phyloP scores from a whole-genome alignment of 2,113 vertebrate genomes.

The Onychostruthus taczanowskii region DNA sequence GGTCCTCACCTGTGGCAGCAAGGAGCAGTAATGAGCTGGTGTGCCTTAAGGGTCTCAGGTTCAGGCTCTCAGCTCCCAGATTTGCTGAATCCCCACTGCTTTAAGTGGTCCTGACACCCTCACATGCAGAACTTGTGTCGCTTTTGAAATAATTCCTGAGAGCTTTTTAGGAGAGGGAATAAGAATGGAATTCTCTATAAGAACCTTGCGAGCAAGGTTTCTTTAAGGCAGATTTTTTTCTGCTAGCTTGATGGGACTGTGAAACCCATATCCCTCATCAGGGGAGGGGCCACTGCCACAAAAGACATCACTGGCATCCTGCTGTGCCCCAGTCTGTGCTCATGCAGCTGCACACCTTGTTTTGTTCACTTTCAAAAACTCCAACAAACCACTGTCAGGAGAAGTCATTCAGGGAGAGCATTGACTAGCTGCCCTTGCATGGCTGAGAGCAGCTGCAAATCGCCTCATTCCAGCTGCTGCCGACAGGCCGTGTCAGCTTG shows the following conservation, averaged over 20 bases:
- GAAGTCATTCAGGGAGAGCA: neutral
- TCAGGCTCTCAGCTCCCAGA: neutral
- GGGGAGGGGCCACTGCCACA: rapidly evolving
- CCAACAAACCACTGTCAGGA: neutral
- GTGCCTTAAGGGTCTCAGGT: neutral
- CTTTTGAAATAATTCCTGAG: neutral
- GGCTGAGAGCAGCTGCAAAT: neutral
- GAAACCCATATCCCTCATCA: neutral
- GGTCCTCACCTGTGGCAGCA: neutral
- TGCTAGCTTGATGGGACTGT: neutral
- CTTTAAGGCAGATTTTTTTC: neutral
- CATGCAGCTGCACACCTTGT: neutral
- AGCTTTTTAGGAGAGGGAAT: neutral
- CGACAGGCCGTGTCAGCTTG: rapidly evolving
- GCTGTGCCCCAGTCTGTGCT: neutral
- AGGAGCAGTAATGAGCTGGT: rapidly evolving
- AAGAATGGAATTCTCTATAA: neutral
- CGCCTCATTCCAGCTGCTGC: neutral
- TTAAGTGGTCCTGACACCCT: neutral
- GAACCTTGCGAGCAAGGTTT: no score
- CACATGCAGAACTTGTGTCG: neutral
- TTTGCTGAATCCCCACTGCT: neutral
- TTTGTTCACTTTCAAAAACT: neutral
- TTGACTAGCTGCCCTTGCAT: neutral
- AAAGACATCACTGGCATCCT: rapidly evolving